A percentile compares a stretch with the other conserved stretches of the same genome.
Conservation (phyloP, 2,797 vertebrate species). For the Liparis tanakae region DNA sequence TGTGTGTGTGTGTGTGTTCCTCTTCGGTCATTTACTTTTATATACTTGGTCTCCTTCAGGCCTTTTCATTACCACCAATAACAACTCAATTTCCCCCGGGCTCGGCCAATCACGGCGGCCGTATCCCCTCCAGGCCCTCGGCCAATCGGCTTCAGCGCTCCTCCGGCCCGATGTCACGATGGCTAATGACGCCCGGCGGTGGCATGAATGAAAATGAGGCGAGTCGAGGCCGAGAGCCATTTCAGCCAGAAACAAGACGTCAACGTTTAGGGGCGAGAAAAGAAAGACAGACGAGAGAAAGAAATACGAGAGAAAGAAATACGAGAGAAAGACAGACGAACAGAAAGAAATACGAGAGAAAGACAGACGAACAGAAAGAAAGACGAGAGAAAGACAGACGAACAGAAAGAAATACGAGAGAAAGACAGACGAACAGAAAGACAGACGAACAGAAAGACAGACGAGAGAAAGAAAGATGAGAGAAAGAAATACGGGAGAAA, state of each 20-base stretch:
- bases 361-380: too few relatives aligned
- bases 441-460: background rate
- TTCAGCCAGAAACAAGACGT: constrained; percentile 16
- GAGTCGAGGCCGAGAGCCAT: background rate
- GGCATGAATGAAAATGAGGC: constrained; percentile 64
- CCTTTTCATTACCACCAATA: constrained; percentile 74
- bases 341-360: too few relatives aligned
- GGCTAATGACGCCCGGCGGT: constrained; percentile 58
- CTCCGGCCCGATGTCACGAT: constrained; percentile 61
- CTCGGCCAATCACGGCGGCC: constrained; percentile 66
- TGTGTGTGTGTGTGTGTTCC: constrained; percentile 21
- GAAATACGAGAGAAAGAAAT: too few relatives aligned
- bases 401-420: too few relatives aligned
- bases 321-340: too few relatives aligned
- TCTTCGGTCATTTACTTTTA: constrained; percentile 46
- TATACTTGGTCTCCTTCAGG: constrained; percentile 56
- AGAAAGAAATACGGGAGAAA: too few relatives aligned
- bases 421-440: too few relatives aligned
- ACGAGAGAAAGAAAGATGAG: too few relatives aligned
- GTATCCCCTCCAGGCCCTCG: constrained; percentile 56
- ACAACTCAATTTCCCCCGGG: constrained; percentile 69
- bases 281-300: background rate
- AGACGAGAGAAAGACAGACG: background rate
- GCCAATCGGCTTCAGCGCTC: constrained; percentile 69
- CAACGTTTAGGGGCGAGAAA: background rate